phyloP scores from a whole-genome alignment of 2,888 invertebrate genomes.

The Plemyria rubiginata region DNA sequence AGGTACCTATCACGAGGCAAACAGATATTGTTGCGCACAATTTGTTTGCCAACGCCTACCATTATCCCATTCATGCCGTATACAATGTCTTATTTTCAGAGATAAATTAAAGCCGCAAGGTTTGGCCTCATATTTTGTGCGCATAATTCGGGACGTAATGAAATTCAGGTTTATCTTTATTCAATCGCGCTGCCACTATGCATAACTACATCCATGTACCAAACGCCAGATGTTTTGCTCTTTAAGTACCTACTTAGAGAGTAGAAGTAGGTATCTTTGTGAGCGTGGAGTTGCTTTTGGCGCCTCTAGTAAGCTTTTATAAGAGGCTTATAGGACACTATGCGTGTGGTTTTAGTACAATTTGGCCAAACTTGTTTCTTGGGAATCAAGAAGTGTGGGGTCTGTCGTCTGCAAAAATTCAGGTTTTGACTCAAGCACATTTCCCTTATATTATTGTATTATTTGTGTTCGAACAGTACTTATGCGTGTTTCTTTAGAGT shows the following conservation, averaged over 20 bases:
- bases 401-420: too few species aligned
- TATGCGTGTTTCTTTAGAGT: too few species aligned
- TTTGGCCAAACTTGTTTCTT: too few species aligned
- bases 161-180: slow-evolving; percentile 40
- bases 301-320: slow-evolving; percentile 3
- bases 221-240: background rate
- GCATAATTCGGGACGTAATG: slow-evolving; percentile 35
- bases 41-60: slow-evolving; percentile 43
- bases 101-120: slow-evolving; percentile 47
- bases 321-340: slow-evolving; percentile 2
- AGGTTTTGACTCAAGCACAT: too few species aligned
- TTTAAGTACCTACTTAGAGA: background rate
- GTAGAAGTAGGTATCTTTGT: slow-evolving; percentile 7
- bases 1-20: background rate
- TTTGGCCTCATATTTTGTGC: slow-evolving; percentile 29
- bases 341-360: background rate
- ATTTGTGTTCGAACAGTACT: too few species aligned
- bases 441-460: too few species aligned
- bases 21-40: slow-evolving; percentile 31
- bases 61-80: slow-evolving; percentile 50
- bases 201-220: slow-evolving; percentile 5
- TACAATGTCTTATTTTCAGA: slow-evolving; percentile 59
- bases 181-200: slow-evolving; percentile 31
- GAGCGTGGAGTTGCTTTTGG: slow-evolving; percentile 19
- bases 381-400: too few species aligned